These are phyloP conservation scores for Ormyrus rosae DNA, from an alignment of 2,888 invertebrate species.

Conservation along the genomic window DNA sequence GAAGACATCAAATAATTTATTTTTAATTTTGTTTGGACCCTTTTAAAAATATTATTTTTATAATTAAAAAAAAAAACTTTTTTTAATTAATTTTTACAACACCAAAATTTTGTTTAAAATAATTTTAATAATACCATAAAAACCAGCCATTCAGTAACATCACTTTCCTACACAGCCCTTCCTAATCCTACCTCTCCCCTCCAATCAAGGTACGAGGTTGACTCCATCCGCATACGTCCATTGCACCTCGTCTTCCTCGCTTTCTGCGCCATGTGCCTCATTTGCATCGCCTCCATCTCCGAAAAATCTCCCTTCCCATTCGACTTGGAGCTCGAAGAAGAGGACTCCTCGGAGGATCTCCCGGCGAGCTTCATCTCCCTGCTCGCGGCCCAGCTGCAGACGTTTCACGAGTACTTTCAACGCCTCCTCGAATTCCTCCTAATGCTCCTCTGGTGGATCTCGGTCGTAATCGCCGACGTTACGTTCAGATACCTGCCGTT, in stretches of 20 bases:
- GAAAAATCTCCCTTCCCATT: neutral
- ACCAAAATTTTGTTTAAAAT: too few relatives aligned
- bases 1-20: too few relatives aligned
- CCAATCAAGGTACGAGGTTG: conserved; percentile 6
- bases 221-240: conserved; percentile 8
- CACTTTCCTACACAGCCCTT: too few relatives aligned
- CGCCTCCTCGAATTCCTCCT: neutral
- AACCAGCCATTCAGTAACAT: too few relatives aligned
- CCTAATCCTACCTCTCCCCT: neutral
- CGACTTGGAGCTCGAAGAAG: neutral
- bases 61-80: too few relatives aligned
- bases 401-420: neutral
- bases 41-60: too few relatives aligned
- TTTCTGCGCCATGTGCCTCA: conserved; percentile 29
- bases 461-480: too few relatives aligned
- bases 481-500: too few relatives aligned
- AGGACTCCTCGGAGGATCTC: neutral
- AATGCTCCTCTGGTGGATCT: neutral
- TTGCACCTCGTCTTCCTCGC: conserved; percentile 34
- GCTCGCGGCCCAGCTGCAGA: neutral
- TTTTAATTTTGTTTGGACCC: too few relatives aligned
- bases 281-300: conserved; percentile 5
- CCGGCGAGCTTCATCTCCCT: neutral
- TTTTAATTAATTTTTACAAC: too few relatives aligned
- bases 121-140: too few relatives aligned